These are phyloP conservation scores for Operophtera brumata DNA, from an alignment of 2,888 invertebrate species.

Conservation along the genomic window DNA sequence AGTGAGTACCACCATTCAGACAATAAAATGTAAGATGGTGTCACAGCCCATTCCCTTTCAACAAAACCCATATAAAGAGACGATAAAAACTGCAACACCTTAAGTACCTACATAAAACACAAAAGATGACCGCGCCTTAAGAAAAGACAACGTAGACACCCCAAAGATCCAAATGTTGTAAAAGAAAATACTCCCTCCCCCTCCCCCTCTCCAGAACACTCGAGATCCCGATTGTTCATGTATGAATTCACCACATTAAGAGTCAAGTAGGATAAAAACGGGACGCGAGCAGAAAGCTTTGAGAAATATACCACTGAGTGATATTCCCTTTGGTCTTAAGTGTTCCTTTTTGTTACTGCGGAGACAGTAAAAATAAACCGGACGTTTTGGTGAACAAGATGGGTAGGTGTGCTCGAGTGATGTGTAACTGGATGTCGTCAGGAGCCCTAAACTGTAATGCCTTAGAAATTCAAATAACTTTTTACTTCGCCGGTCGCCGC, in stretches of 20 bases:
- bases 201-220: slow-evolving; percentile 53
- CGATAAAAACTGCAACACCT: slow-evolving; percentile 24
- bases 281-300: slow-evolving; percentile 70
- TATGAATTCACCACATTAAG: slow-evolving; percentile 87
- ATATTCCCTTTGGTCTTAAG: slow-evolving; percentile 55
- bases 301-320: slow-evolving; percentile 67
- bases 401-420: background rate
- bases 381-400: slow-evolving; percentile 14
- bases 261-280: slow-evolving; percentile 83
- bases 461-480: background rate
- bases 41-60: slow-evolving; percentile 8
- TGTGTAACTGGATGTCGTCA: background rate
- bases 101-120: slow-evolving; percentile 31
- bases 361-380: slow-evolving; percentile 27
- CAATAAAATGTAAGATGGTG: background rate
- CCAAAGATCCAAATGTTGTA: slow-evolving; percentile 54
- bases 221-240: slow-evolving; percentile 81
- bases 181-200: slow-evolving; percentile 55
- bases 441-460: background rate
- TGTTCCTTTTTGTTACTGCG: slow-evolving; percentile 36
- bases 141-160: slow-evolving; percentile 38
- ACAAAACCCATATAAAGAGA: slow-evolving; percentile 10
- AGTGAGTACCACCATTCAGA: background rate
- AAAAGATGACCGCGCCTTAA: slow-evolving; percentile 42
- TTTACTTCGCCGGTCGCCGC: no score